Evolutionary conservation across 1,140 invertebrate genomes (phyloP).

Genomic region (Helicoverpa zea): DNA sequence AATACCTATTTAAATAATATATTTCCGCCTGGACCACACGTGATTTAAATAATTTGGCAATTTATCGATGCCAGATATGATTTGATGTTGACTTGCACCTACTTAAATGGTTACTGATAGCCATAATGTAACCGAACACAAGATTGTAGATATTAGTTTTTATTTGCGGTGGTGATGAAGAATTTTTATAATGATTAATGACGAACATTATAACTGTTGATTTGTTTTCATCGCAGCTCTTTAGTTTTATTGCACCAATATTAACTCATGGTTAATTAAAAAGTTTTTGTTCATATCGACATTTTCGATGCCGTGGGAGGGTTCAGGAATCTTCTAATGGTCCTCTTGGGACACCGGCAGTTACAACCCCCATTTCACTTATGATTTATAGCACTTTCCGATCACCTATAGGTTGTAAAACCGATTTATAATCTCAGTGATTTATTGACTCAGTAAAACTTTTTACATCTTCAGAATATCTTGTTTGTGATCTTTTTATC

Average conservation of each 20-base stretch:
- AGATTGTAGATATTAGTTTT: conserved; percentile 56
- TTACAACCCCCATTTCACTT: conserved; percentile 66
- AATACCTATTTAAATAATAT: conserved; percentile 51
- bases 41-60: conserved; percentile 69
- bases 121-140: conserved; percentile 53
- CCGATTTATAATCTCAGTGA: conserved; percentile 78
- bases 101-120: conserved; percentile 51
- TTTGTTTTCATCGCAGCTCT: conserved; percentile 62
- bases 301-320: conserved; percentile 35
- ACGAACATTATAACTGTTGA: conserved; percentile 60
- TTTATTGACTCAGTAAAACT: conserved; percentile 74
- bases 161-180: conserved; percentile 57
- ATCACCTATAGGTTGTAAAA: conserved; percentile 75
- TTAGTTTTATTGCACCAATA: conserved; percentile 59
- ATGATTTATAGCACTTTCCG: conserved; percentile 74
- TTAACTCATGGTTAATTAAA: conserved; percentile 56
- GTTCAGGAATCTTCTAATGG: conserved; percentile 49
- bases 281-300: conserved; percentile 34
- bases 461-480: conserved; percentile 60
- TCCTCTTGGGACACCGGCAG: conserved; percentile 46
- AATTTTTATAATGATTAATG: conserved; percentile 64
- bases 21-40: conserved; percentile 54
- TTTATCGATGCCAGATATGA: conserved; percentile 66
- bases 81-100: conserved; percentile 59
- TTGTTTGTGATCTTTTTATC: conserved; percentile 46